Evolutionary conservation across 2,797 vertebrate genomes (phyloP).

Genomic region (Fratercula arctica): DNA sequence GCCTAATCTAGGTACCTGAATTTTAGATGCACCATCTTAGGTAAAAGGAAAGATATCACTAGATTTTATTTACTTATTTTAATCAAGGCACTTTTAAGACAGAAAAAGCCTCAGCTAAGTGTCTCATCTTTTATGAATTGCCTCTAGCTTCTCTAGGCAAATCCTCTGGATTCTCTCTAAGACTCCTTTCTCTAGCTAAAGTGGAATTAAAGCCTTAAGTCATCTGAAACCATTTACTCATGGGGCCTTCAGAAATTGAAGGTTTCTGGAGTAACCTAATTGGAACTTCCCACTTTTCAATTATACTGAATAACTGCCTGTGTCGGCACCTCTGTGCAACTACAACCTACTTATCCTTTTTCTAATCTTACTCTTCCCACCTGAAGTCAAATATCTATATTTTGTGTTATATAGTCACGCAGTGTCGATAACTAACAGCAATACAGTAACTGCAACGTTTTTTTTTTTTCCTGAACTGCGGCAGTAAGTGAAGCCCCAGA

Average conservation of each 20-base stretch:
- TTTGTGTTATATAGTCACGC: neutral
- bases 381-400: neutral
- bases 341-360: neutral
- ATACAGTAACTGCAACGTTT: neutral
- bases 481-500: neutral
- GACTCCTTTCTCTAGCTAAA: neutral
- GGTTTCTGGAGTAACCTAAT: neutral
- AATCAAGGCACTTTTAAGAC: neutral
- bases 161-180: neutral
- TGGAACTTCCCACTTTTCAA: neutral
- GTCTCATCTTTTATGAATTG: neutral
- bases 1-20: neutral
- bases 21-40: neutral
- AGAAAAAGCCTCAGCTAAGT: neutral
- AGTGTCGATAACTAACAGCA: neutral
- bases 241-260: neutral
- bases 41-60: neutral
- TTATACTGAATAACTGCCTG: neutral
- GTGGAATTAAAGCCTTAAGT: neutral
- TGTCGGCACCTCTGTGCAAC: neutral
- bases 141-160: neutral
- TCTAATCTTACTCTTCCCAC: neutral
- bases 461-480: neutral
- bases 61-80: neutral
- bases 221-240: neutral